Evolutionary conservation across 2,113 vertebrate species (phyloP), one percentile per base, ranked within the genome.

Genomic region (Rhipidura dahli): DNA sequence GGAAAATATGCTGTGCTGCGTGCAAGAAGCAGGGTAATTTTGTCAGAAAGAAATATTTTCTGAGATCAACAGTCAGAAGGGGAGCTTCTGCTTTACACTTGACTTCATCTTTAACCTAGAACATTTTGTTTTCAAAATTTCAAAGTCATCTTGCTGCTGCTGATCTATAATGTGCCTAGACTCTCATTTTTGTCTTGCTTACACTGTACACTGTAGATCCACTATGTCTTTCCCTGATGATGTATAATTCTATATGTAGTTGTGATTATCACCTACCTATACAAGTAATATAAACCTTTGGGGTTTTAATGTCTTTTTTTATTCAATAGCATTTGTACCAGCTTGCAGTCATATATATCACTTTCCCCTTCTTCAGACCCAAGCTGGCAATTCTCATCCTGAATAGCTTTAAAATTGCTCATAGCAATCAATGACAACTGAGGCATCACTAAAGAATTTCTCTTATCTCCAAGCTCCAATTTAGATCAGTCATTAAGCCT

Each of bases 361-460:
- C 92, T 98, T 96, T 97, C 75, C 94, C 71, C 57, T 93, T 88
- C 97, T 98, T 98, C 94, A 98, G 94, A 98, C 89, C 96, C 94
- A 97, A 97, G 86, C 95, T 96, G 96, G 96, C 95, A 97, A 98
- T 98, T 98, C 97, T 97, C 95, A 93, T 96, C 95, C 95, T 98
- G 97, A 98, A 98, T 98, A 98, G 97, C 97, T 98, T 97, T 97
- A 97, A 98, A 98, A 98, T 98, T 98, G 98, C 98, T 98, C 94
- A 95, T 96, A 98, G 98, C 98, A 98, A 98, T 98, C 98, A 98
- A 98, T 98, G 97, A 97, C 97, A 98, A 98, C 98, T 97, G 97
- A 98, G 97, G 97, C 98, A 98, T 98, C 98, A 97, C 98, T 98
- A 97, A 98, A 98, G 97, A 98, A 98, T 97, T 97, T 98, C 97